A percentile compares a stretch with the other conserved stretches of the same genome.
phyloP scores from a whole-genome alignment of 2,113 vertebrate species.

The Castor canadensis region DNA sequence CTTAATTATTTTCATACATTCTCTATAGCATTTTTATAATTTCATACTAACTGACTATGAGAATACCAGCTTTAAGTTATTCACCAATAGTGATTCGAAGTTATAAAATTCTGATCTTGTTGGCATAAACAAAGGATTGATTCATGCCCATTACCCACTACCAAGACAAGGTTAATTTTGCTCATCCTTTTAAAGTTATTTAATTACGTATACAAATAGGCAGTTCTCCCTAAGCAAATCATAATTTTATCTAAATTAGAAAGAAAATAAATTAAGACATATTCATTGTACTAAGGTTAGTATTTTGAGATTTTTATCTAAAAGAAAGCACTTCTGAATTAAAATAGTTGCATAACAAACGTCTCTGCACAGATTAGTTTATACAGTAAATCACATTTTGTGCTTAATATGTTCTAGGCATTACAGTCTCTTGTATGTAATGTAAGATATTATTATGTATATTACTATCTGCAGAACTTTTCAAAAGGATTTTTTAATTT shows the following conservation, averaged over 20 bases:
- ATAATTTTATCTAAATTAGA: constrained; percentile 42
- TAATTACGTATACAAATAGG: background rate
- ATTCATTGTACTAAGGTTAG: background rate
- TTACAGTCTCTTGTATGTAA: background rate
- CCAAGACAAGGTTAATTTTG: background rate
- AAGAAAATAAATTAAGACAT: background rate
- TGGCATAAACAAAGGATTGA: background rate
- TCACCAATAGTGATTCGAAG: background rate
- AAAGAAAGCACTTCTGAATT: background rate
- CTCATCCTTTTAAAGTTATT: background rate
- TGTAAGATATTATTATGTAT: background rate
- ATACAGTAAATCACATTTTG: background rate
- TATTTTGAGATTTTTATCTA: background rate
- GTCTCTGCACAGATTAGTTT: background rate
- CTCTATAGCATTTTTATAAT: constrained; percentile 37
- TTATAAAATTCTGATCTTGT: background rate
- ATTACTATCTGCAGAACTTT: background rate
- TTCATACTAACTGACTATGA: background rate
- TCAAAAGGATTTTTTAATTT: background rate
- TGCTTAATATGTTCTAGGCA: background rate
- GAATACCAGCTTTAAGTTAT: background rate
- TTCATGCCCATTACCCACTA: background rate
- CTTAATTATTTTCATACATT: constrained; percentile 26
- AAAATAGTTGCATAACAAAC: background rate
- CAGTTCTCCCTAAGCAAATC: background rate